Percentiles rank a stretch among this genome's conserved stretches.
Conservation (phyloP, 2,797 vertebrate genomes). For the Enteromius radiatus region DNA sequence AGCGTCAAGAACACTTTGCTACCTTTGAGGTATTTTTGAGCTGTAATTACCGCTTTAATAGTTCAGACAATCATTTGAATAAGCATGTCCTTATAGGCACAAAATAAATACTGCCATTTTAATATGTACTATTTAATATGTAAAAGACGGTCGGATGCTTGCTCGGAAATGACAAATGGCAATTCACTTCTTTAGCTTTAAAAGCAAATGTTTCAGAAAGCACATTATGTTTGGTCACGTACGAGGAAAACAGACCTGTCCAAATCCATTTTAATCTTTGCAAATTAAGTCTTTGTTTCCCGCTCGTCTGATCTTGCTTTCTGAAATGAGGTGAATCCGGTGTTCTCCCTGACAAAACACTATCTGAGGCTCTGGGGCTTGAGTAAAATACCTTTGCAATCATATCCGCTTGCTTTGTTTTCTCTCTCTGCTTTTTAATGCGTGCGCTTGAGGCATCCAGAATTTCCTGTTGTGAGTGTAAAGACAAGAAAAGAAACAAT, state of each 20-base stretch:
- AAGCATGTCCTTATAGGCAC: background rate
- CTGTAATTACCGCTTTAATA: constrained; percentile 21
- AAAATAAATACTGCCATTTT: constrained; percentile 11
- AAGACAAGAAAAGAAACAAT: background rate
- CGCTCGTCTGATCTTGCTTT: constrained; percentile 7
- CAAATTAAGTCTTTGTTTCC: constrained; percentile 2
- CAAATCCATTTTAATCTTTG: constrained; percentile 13
- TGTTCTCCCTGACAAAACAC: constrained; percentile 5
- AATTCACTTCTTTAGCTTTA: background rate
- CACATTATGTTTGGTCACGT: constrained; percentile 1
- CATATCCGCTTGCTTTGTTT: background rate
- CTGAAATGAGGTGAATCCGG: background rate
- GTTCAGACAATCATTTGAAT: constrained; percentile 11
- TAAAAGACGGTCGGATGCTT: background rate
- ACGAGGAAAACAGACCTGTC: background rate
- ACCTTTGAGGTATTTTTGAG: constrained; percentile 37
- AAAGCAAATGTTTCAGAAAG: constrained; percentile 5
- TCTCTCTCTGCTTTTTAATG: constrained; percentile 6
- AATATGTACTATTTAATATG: background rate
- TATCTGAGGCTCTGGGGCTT: background rate
- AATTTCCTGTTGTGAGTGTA: background rate
- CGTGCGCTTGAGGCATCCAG: constrained; percentile 1
- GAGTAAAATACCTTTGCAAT: constrained; percentile 31
- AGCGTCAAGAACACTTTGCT: constrained; percentile 13
- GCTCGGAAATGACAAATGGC: background rate